Evolutionary conservation across 2,797 vertebrate genomes (phyloP).

Genomic region (Eupleurogrammus muticus): DNA sequence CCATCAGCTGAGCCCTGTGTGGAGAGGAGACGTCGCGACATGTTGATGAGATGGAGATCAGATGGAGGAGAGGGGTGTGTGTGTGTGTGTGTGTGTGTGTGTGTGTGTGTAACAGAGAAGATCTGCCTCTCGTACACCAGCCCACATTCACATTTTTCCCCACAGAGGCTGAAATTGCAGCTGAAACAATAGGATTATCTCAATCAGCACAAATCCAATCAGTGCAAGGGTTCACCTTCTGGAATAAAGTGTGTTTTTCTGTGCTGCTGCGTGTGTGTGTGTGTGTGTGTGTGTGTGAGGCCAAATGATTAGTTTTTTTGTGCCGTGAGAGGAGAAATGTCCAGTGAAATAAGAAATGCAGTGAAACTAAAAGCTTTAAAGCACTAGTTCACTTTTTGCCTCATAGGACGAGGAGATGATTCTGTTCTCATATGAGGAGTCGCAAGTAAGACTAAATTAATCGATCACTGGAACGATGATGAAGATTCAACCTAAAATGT

Average conservation of each 20-base stretch:
- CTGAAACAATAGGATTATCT: conserved; percentile 28
- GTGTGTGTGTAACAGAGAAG: neutral
- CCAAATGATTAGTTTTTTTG: no score
- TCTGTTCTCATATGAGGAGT: no score
- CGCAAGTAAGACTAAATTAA: no score
- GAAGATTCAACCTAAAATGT: no score
- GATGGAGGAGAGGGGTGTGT: conserved; percentile 9
- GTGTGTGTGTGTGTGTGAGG: no score
- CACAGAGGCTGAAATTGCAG: neutral
- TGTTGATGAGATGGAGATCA: conserved; percentile 72
- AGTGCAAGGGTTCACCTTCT: conserved; percentile 7
- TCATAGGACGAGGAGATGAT: no score
- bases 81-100: neutral
- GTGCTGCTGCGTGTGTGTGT: neutral
- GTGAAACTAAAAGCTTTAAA: no score
- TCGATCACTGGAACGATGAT: no score
- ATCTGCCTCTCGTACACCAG: neutral
- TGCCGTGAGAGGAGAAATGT: neutral
- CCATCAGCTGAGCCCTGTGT: conserved; percentile 64
- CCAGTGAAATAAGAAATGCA: no score
- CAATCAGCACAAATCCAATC: conserved; percentile 11
- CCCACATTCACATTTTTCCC: neutral
- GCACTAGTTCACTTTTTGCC: no score
- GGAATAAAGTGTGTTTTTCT: neutral
- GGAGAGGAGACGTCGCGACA: conserved; percentile 71